phyloP scores from a whole-genome alignment of 2,888 invertebrate species.

The Aphelenchoides bicaudatus region DNA sequence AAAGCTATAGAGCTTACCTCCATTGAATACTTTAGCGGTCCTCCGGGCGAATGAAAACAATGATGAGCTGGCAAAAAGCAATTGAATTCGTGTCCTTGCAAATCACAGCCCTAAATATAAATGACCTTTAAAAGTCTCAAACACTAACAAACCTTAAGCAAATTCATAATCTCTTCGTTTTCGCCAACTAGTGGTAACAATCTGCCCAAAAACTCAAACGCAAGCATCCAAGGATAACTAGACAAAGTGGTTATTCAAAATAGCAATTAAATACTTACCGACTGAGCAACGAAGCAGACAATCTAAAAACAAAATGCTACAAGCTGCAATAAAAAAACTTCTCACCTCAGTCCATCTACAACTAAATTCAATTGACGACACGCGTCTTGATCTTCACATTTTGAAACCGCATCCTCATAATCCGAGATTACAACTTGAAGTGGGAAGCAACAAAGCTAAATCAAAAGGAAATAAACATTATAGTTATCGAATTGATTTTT shows the following conservation, averaged over 20 bases:
- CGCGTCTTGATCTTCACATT: constrained; percentile 64
- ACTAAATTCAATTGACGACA: constrained; percentile 81
- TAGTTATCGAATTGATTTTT: not conserved
- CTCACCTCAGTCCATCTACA: constrained; percentile 83
- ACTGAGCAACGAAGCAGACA: constrained; percentile 7
- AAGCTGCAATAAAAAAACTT: not conserved
- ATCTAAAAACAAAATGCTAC: not conserved
- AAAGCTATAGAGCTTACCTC: constrained; percentile 68
- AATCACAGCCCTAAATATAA: constrained; percentile 14
- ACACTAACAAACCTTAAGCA: constrained; percentile 87
- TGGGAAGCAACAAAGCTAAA: constrained; percentile 71
- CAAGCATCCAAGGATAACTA: constrained; percentile 85
- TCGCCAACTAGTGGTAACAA: constrained; percentile 83
- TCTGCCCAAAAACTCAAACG: constrained; percentile 85
- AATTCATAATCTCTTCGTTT: constrained; percentile 74
- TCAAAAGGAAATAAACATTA: not conserved
- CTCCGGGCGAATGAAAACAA: constrained; percentile 95
- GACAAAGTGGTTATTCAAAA: constrained; percentile 18
- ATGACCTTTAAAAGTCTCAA: constrained; percentile 77
- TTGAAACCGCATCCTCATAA: constrained; percentile 77
- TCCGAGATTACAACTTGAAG: constrained; percentile 88
- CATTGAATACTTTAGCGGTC: constrained; percentile 91
- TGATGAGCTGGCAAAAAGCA: constrained; percentile 87
- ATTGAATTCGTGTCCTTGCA: constrained; percentile 72
- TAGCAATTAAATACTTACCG: not conserved